Evolutionary conservation across 1,140 invertebrate species (phyloP), one percentile per base, ranked within the genome.

Genomic region (Oscheius sp.): DNA sequence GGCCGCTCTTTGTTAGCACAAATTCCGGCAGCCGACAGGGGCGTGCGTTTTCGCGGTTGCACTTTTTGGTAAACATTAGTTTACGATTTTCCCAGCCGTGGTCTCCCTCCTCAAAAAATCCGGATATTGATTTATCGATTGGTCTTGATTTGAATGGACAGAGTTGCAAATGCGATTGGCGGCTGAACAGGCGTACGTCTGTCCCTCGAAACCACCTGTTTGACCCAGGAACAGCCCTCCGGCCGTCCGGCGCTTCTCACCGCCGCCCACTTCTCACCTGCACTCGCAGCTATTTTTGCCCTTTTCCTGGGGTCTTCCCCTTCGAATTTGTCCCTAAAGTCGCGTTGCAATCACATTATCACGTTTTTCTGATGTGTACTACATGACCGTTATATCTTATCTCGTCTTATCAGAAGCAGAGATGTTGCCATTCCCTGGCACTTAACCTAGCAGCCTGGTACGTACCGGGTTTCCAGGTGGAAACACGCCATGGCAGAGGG

Each of bases 161-260:
- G 49, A 23, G 49, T 55, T 55, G 49, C 49, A 55, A 55, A 55
- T 55, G 23, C 23, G 49, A 7, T n/a, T 4, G 23, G 28, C 7
- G 23, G 49, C 7, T 26, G 49, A 55, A 55, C 49, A 55, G 49
- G 15, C 49, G 49, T 23, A 55, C 49, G 49, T 55, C 49, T 55
- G 49, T 55, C 49, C 49, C 7, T 55, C 49, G 7, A 55, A 55
- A 55, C 49, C 49, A 55, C 49, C 49, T 55, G 49, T 55, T 55
- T 55, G 49, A 55, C 49, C 49, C 49, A 26, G 28, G 49, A 55
- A 55, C 49, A 55, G 49, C 49, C 49, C 49, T 55, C 49, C 49
- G 15, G 23, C 15, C 49, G 49, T 7, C 49, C 49, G 28, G 7
- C 28, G 49, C 7, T 7, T n/a, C 38, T n/a, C 49, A 20, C 28